These are phyloP conservation scores for Hyles lineata DNA, from an alignment of 2,888 invertebrate genomes.

Conservation along the genomic window DNA sequence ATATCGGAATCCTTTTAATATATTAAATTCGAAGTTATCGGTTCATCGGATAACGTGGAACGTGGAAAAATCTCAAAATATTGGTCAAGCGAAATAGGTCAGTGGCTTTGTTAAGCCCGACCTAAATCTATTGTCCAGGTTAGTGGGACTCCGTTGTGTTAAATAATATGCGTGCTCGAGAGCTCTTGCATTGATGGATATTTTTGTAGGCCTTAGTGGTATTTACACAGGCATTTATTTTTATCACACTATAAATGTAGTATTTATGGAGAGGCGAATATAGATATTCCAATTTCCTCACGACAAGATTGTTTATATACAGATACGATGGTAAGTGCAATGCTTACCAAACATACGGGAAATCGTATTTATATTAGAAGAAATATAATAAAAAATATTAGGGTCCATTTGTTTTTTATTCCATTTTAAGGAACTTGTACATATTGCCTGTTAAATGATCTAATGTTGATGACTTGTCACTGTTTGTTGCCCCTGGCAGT, in stretches of 20 bases:
- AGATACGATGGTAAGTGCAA: too few species aligned
- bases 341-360: too few species aligned
- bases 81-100: conserved; percentile 54
- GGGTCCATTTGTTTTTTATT: too few species aligned
- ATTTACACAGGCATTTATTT: conserved; percentile 20
- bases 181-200: conserved; percentile 7
- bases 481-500: too few species aligned
- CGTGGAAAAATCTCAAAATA: conserved; percentile 47
- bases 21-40: conserved; percentile 4
- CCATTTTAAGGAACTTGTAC: too few species aligned
- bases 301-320: too few species aligned
- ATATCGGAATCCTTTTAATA: background rate
- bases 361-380: too few species aligned
- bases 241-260: background rate
- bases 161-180: conserved; percentile 11
- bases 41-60: background rate
- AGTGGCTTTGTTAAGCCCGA: conserved; percentile 53
- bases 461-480: too few species aligned
- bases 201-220: conserved; percentile 16
- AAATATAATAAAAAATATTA: too few species aligned
- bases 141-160: conserved; percentile 12
- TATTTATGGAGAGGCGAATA: background rate
- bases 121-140: conserved; percentile 51
- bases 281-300: background rate
- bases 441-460: too few species aligned